Evolutionary conservation across 1,140 invertebrate genomes (phyloP).

Genomic region (Drosophila nigrodunni): DNA sequence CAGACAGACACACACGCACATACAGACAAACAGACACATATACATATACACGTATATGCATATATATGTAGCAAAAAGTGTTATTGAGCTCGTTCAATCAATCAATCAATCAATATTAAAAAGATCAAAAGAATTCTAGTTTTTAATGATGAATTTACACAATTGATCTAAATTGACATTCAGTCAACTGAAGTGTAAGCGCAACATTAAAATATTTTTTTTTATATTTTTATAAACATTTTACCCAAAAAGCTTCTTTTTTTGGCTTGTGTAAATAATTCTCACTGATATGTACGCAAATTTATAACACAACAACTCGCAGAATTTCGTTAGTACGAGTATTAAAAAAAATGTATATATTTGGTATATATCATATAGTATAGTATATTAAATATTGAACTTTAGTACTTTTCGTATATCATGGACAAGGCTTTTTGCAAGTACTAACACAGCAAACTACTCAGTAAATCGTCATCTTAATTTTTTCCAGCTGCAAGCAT

Average conservation of each 20-base stretch:
- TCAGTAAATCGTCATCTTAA: neutral
- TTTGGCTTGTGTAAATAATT: conserved; percentile 70
- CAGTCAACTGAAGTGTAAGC: no score
- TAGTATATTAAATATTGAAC: neutral
- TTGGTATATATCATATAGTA: no score
- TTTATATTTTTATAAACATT: conserved; percentile 43
- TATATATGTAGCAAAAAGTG: conserved; percentile 19
- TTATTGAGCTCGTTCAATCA: conserved; percentile 44
- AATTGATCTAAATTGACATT: no score
- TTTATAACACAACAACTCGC: conserved; percentile 68
- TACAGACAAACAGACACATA: conserved; percentile 4
- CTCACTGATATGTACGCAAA: conserved; percentile 76
- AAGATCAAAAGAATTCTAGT: conserved; percentile 53
- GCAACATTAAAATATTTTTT: no score
- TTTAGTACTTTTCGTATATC: neutral
- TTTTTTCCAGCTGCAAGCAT: neutral
- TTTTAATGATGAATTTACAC: no score
- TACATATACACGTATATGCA: conserved; percentile 4
- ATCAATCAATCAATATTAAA: conserved; percentile 43
- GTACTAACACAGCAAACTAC: neutral
- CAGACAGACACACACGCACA: conserved; percentile 20
- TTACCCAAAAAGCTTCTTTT: conserved; percentile 34
- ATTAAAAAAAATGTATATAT: neutral
- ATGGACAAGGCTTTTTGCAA: conserved; percentile 1
- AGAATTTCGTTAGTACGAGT: conserved; percentile 27